A percentile compares a stretch with the other conserved stretches of the same genome.
Evolutionary conservation across 1,140 invertebrate genomes (phyloP).

Genomic region (Danaus melanippus): DNA sequence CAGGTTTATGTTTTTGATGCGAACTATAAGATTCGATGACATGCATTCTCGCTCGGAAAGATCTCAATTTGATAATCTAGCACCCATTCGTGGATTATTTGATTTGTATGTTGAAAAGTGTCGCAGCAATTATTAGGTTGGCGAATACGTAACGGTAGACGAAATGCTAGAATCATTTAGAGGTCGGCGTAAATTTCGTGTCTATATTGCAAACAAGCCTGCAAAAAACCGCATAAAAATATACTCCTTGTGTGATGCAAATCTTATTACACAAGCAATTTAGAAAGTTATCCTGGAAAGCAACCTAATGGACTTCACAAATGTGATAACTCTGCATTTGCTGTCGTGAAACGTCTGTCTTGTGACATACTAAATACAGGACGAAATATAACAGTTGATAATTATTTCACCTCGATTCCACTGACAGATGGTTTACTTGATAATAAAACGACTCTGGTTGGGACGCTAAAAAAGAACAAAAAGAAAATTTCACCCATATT

Average conservation of each 20-base stretch:
- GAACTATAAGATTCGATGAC: conserved; percentile 39
- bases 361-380: conserved; percentile 25
- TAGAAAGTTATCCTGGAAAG: conserved; percentile 31
- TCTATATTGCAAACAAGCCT: conserved; percentile 64
- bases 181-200: conserved; percentile 20
- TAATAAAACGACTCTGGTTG: conserved; percentile 38
- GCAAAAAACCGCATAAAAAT: conserved; percentile 66
- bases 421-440: conserved; percentile 32
- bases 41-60: conserved; percentile 26
- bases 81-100: conserved; percentile 38
- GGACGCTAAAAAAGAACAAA: conserved; percentile 54
- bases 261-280: conserved; percentile 29
- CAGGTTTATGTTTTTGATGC: conserved; percentile 34
- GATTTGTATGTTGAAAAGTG: conserved; percentile 36
- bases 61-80: conserved; percentile 35
- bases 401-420: conserved; percentile 26
- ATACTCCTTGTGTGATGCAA: conserved; percentile 36
- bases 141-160: conserved; percentile 37
- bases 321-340: conserved; percentile 17
- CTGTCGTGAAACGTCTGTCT: conserved; percentile 19
- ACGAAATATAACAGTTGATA: conserved; percentile 22
- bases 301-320: conserved; percentile 16
- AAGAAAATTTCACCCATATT: conserved; percentile 43
- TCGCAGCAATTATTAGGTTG: conserved; percentile 21
- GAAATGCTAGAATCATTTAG: conserved; percentile 52